Percentiles rank a stretch among this genome's conserved stretches.
These are phyloP conservation scores for Erinaceus europaeus DNA, from an alignment of 2,113 vertebrate genomes.

Conservation along the genomic window DNA sequence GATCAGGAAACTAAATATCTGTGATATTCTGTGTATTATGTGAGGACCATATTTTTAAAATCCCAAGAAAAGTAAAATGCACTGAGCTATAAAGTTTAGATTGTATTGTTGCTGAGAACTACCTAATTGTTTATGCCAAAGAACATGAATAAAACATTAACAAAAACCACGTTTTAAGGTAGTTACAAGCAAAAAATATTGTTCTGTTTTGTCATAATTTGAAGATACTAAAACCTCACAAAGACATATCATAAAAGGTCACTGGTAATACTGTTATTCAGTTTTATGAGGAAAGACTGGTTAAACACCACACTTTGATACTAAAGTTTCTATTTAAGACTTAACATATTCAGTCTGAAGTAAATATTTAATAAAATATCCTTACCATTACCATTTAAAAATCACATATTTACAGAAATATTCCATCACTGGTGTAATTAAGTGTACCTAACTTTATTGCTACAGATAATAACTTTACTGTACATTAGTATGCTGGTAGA, in stretches of 20 bases:
- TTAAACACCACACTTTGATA: constrained; percentile 62
- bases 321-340: constrained; percentile 38
- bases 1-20: background rate
- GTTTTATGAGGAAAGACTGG: constrained; percentile 53
- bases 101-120: background rate
- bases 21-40: background rate
- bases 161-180: constrained; percentile 51
- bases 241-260: constrained; percentile 34
- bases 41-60: background rate
- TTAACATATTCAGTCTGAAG: constrained; percentile 48
- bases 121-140: constrained; percentile 17
- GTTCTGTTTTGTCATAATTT: constrained; percentile 27
- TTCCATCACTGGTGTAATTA: constrained; percentile 51
- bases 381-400: constrained; percentile 20
- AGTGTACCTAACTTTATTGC: constrained; percentile 52
- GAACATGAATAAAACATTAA: constrained; percentile 60
- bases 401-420: constrained; percentile 28
- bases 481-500: constrained; percentile 20
- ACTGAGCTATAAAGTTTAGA: background rate
- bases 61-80: background rate
- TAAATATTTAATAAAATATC: constrained; percentile 65
- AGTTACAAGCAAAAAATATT: constrained; percentile 58
- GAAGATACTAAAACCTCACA: constrained; percentile 56
- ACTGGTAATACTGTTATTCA: constrained; percentile 34
- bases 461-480: constrained; percentile 35